Conservation (phyloP, 2,797 vertebrate genomes). For the Momotus momota region DNA sequence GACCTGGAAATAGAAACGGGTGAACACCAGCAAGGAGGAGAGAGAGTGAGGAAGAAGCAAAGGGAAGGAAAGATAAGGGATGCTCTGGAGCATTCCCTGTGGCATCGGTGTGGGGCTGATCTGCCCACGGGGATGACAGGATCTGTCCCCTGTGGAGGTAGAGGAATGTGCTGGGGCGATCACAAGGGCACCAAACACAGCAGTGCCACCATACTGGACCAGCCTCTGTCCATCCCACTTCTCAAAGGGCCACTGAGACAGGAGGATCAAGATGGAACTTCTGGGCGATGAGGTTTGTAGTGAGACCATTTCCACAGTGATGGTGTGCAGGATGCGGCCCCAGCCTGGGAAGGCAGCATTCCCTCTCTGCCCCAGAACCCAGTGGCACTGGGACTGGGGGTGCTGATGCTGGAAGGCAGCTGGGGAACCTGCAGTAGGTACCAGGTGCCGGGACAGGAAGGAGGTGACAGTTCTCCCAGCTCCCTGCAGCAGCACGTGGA, state of each 20-base stretch:
- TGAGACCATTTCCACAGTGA: fast-evolving
- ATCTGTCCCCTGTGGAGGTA: too few relatives aligned
- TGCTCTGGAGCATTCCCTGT: background rate
- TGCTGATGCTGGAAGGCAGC: fast-evolving
- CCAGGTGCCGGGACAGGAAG: background rate
- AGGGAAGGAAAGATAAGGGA: background rate
- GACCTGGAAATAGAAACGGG: background rate
- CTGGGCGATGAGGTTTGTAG: background rate
- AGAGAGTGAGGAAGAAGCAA: background rate
- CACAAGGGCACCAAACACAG: background rate
- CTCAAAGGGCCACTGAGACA: background rate
- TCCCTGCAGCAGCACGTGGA: fast-evolving
- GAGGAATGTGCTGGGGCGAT: fast-evolving
- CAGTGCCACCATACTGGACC: fast-evolving
- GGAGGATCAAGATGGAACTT: fast-evolving
- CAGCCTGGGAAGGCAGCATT: background rate
- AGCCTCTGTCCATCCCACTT: background rate
- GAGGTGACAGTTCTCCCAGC: background rate
- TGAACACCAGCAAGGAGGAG: fast-evolving
- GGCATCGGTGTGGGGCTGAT: background rate
- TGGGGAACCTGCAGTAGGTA: fast-evolving
- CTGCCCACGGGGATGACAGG: background rate
- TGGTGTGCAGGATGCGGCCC: fast-evolving
- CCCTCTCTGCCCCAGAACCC: background rate
- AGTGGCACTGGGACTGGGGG: background rate